phyloP scores from a whole-genome alignment of 2,797 vertebrate genomes.

The Falco columbarius region DNA sequence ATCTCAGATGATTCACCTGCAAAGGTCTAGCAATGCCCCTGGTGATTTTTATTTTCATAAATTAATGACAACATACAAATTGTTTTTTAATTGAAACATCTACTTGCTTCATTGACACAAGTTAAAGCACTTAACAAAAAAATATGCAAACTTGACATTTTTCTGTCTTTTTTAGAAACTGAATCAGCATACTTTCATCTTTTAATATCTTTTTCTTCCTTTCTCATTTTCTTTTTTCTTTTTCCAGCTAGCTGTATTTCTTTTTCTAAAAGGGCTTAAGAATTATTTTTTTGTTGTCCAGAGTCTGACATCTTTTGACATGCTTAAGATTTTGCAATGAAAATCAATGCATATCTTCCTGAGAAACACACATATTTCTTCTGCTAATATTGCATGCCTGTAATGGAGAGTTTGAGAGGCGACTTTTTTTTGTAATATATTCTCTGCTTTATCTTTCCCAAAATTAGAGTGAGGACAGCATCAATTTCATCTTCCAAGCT shows the following conservation, averaged over 20 bases:
- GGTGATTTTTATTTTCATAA: neutral
- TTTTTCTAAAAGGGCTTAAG: neutral
- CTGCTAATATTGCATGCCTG: neutral
- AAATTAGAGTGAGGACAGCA: neutral
- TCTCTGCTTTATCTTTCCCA: neutral
- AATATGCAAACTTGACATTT: fast-evolving
- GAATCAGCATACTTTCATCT: neutral
- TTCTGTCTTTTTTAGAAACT: neutral
- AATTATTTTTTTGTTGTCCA: neutral
- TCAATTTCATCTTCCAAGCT: neutral
- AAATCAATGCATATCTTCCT: neutral
- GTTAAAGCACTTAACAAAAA: neutral
- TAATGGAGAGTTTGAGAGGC: neutral
- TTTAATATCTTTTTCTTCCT: neutral
- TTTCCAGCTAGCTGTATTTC: neutral
- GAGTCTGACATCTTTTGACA: neutral
- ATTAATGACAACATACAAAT: neutral
- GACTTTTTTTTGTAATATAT: neutral
- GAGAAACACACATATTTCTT: neutral
- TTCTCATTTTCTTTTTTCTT: neutral
- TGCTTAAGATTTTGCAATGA: neutral
- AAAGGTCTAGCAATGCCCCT: neutral
- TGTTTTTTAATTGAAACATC: neutral
- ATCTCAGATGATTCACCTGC: neutral
- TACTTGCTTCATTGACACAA: neutral